A percentile compares a stretch with the other conserved stretches of the same genome.
Evolutionary conservation across 2,888 invertebrate species (phyloP).

Genomic region (Nephrotoma guestfalica): DNA sequence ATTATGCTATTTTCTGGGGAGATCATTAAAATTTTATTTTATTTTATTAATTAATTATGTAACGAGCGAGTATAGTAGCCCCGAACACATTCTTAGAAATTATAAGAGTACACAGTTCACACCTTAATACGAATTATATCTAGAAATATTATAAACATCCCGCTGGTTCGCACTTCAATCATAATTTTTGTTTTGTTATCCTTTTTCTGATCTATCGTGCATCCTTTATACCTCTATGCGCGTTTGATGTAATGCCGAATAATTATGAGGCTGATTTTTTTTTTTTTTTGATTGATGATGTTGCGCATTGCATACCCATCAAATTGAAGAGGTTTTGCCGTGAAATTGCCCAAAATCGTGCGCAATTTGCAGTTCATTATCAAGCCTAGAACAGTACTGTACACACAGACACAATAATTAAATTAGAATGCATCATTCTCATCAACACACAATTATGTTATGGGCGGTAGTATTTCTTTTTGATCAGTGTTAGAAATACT

Average conservation of each 20-base stretch:
- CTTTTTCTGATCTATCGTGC: not conserved
- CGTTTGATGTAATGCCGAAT: not conserved
- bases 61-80: not conserved
- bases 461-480: not conserved
- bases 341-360: not conserved
- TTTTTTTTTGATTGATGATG: not conserved
- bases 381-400: not conserved
- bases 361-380: not conserved
- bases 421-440: not conserved
- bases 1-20: not conserved
- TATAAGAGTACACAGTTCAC: not conserved
- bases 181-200: not conserved
- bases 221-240: not conserved
- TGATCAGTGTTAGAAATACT: not conserved
- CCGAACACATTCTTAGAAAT: not conserved
- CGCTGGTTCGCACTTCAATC: not conserved
- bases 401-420: not conserved
- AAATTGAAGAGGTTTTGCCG: not conserved
- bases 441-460: not conserved
- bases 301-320: not conserved
- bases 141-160: not conserved
- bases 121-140: not conserved
- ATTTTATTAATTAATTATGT: not conserved
- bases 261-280: not conserved
- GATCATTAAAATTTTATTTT: not conserved